Evolutionary conservation across 2,888 invertebrate genomes (phyloP), one percentile per base, ranked within the genome.

Genomic region (Adineta ricciae): DNA sequence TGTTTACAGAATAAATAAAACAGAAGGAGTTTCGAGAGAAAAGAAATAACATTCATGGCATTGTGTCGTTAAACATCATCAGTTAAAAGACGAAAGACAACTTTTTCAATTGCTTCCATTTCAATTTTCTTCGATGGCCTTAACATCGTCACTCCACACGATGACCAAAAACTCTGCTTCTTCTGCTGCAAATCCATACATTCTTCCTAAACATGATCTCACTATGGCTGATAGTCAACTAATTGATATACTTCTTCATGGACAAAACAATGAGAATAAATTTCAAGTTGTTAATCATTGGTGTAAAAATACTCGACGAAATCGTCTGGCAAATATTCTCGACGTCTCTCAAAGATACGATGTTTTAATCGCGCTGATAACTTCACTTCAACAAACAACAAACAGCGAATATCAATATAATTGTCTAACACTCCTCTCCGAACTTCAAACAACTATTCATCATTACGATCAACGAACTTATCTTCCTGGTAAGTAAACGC

Each of bases 181-280:
- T 24, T 11, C 41, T 14, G 24, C 78, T n/a, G 8, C 38, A 41
- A 78, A 38, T 41, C 41, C 78, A 24, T 78, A 36, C 41, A 24
- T 78, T 41, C n/a, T 78, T 24, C 78, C 78, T 41, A 78, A 78
- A 78, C 38, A 78, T 78, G 78, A 78, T 78, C 41, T 78, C 38
- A 41, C 78, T 24, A 41, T n/a, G 78, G 38, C 41, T 41, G 78
- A 78, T 78, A 41, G n/a, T 41, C 78, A 78, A 78, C n/a, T 78
- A 24, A 78, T 78, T 78, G 78, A 78, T 78, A 41, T 78, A 24
- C 78, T 78, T 24, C 41, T 78, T 41, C 38, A 78, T 78, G 41
- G 78, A 11, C 64, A 64, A 64, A 78, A 41, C 41, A 38, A 41
- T 78, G 78, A 78, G 3, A 38, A 78, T 41, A 78, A 41, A 41